Evolutionary conservation across 2,113 vertebrate species (phyloP), one percentile per base, ranked within the genome.

Genomic region (Rhynchomys soricoides): DNA sequence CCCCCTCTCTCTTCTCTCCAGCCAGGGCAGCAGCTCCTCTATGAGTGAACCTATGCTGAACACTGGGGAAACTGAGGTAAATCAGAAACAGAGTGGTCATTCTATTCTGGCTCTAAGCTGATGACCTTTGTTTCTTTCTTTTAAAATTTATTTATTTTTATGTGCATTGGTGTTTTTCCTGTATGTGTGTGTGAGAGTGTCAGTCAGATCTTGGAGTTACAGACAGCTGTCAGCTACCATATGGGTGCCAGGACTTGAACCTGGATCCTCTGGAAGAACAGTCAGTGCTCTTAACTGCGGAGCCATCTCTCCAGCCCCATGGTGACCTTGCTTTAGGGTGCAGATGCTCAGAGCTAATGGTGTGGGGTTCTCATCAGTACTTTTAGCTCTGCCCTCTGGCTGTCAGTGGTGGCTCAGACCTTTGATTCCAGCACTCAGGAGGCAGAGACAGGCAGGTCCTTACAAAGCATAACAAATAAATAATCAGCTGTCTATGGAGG

Each of bases 311-410:
- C 64, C 26, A 31, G 26, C 3, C 64, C 29, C 4, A 4, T 66
- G 64, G 64, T 66, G 64, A 31, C 64, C 64, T 50, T 37, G 52
- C 86, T 31, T 24, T 19, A 55, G 0, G 2, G 17, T 7, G 21
- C 0, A 1, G 55, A 5, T 70, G 70, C n/a, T 57, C 37, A 5
- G 16, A 37, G 52, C 5, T 4, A 0, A 3, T 2, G 29, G 26
- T 7, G 26, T 34, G 5, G 8, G 7, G n/a, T 7, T 64, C 52
- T 78, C 16, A 50, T 13, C 0, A 11, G 1, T 7, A 2, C 57
- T n/a, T 66, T 79, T 50, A 7, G 37, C 3, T 62, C 5, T 16
- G 43, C 21, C 78, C 66, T 45, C 15, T 37, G 29, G 21, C 21
- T 16, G 22, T 37, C 21, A 57, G 37, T 40, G 37, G 52, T 26